phyloP scores from a whole-genome alignment of 2,888 invertebrate species.

The Drosophila formosana region DNA sequence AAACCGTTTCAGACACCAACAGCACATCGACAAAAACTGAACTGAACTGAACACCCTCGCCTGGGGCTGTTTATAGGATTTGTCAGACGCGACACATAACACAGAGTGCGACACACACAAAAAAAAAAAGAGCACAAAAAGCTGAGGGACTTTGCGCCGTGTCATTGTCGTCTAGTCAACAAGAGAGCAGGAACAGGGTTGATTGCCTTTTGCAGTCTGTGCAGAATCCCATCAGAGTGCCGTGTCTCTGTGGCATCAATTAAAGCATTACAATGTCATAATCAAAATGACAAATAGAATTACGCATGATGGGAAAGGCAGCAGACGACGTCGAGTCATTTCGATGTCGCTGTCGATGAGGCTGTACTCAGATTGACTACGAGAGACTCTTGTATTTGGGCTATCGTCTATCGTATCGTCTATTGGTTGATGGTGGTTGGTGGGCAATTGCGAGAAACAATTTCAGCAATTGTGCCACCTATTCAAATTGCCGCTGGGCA shows the following conservation, averaged over 20 bases:
- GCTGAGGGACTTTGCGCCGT: constrained; percentile 45
- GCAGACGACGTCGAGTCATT: constrained; percentile 62
- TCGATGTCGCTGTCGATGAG: constrained; percentile 16
- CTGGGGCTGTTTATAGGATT: constrained; percentile 74
- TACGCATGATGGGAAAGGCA: constrained; percentile 83
- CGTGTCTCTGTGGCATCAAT: constrained; percentile 79
- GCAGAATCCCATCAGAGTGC: constrained; percentile 39
- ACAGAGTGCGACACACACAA: constrained; percentile 28
- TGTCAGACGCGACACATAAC: constrained; percentile 57
- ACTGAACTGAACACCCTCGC: constrained; percentile 45
- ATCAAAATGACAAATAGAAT: constrained; percentile 85
- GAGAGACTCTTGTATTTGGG: constrained; percentile 1
- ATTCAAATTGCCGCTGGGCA: constrained; percentile 67
- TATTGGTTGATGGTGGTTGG: constrained; percentile 34
- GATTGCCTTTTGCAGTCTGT: constrained; percentile 73
- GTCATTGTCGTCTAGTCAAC: constrained; percentile 60
- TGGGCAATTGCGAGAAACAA: constrained; percentile 68
- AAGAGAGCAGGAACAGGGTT: constrained; percentile 57
- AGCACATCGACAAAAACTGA: constrained; percentile 36
- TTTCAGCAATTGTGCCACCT: constrained; percentile 72
- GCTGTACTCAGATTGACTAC: constrained; percentile 14
- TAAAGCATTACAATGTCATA: constrained; percentile 85
- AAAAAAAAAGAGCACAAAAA: constrained; percentile 13
- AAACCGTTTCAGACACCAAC: constrained; percentile 19
- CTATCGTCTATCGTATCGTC: background rate